phyloP scores from a whole-genome alignment of 2,888 invertebrate species.

The Cryptocephalus moraei region DNA sequence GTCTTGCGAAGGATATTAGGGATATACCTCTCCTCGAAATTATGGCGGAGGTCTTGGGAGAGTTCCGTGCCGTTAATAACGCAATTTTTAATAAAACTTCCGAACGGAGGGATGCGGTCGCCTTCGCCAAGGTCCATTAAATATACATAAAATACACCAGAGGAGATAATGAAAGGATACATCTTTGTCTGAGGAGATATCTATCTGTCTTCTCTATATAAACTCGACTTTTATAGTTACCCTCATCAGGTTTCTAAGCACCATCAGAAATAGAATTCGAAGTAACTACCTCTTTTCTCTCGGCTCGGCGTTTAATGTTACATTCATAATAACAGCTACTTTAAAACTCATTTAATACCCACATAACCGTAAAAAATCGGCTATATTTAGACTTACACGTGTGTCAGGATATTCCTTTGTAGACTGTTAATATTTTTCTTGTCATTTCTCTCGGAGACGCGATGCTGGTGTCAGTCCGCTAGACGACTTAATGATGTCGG shows the following conservation, averaged over 20 bases:
- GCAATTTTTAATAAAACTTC: too few relatives aligned
- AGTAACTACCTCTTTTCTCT: background rate
- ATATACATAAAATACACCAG: too few relatives aligned
- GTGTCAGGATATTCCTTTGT: constrained; percentile 2
- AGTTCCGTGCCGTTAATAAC: background rate
- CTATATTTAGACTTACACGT: constrained; percentile 5
- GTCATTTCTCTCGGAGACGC: background rate
- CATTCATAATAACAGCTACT: background rate
- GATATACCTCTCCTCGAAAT: constrained; percentile 15
- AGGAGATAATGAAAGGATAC: too few relatives aligned
- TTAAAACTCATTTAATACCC: constrained; percentile 1
- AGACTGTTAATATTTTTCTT: constrained; percentile 3
- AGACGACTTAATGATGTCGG: constrained; percentile 4
- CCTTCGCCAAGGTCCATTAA: too few relatives aligned
- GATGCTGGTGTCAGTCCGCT: constrained; percentile 2
- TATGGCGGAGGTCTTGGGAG: background rate
- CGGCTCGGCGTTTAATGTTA: background rate
- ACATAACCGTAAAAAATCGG: background rate
- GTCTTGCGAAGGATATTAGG: constrained; percentile 14
- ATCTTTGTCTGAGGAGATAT: too few relatives aligned
- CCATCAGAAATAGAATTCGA: background rate
- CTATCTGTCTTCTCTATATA: too few relatives aligned
- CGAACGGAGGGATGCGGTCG: too few relatives aligned
- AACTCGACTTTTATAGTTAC: too few relatives aligned
- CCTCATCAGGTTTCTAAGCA: background rate